Base-by-base conservation (phyloP, 2,888 invertebrate genomes). In the Lasioglossum lativentre region DNA sequence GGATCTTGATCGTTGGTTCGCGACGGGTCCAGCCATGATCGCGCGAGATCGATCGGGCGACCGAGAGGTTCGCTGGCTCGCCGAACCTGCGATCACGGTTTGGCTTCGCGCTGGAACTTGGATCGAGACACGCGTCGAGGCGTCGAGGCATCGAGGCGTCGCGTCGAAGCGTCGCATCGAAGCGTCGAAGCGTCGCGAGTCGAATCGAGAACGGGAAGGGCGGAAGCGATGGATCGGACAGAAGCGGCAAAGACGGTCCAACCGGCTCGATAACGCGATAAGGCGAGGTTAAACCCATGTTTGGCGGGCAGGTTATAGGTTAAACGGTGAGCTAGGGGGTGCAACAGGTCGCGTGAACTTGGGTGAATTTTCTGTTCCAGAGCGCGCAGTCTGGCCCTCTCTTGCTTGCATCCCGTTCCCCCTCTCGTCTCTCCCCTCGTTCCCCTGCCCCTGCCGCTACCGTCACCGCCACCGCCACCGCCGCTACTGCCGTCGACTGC, bases 301-400 rank as follows among this genome's bases (percentile, higher is more conserved):
- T 95, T 95, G 95, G 94, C 93, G 94, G 94, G 94, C 93, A 94
- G 95, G 95, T 95, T 95, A 94, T 94, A 95, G 95, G 95, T 95
- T 95, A 95, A 95, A 95, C 94, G 95, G 93, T 93, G 94, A 94
- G 94, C 94, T 93, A 94, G 93, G 94, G 94, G 94, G 95, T 94
- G 95, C 95, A 95, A 95, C 95, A 95, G 95, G 95, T 95, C 95
- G 94, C 94, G 95, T 94, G 95, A 94, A 94, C 94, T 94, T 94
- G 95, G 94, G 93, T 93, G 94, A 95, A 95, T 95, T 95, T 95
- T 95, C 95, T 94, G 94, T 94, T 95, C 92, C 93, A 93, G 93
- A 93, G 92, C 92, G 93, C 93, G 93, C 94, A 92, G 94, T 93
- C 93, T 93, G 91, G 92, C 94, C 92, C 94, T 92, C 92, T 63